phyloP scores from a whole-genome alignment of 2,113 vertebrate genomes.

The Datnioides undecimradiatus region DNA sequence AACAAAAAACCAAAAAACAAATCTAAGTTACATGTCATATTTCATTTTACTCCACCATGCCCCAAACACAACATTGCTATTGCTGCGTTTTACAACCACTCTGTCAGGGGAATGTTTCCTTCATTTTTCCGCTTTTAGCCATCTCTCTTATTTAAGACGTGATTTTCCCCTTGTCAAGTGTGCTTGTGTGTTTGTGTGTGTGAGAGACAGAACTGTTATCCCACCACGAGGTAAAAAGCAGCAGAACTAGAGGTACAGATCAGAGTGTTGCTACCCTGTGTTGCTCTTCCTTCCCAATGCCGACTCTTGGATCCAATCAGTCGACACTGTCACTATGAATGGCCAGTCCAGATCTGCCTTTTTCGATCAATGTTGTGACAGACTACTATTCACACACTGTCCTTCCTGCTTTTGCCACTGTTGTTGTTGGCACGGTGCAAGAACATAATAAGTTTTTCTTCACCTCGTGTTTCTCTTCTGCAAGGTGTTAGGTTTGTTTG shows the following conservation, averaged over 20 bases:
- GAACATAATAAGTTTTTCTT: constrained; percentile 12
- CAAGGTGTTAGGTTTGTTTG: constrained; percentile 9
- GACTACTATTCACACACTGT: neutral
- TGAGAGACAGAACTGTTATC: neutral
- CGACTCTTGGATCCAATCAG: no score
- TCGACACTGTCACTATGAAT: neutral
- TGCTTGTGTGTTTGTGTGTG: no score
- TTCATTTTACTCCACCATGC: no score
- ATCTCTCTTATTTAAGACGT: neutral
- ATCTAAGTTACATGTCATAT: no score
- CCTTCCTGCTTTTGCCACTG: no score
- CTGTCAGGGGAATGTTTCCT: neutral
- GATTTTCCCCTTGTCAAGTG: neutral
- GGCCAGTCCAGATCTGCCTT: neutral
- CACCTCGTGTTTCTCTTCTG: neutral
- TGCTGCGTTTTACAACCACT: neutral
- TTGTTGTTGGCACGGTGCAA: neutral
- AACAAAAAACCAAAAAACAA: no score
- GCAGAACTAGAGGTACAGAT: neutral
- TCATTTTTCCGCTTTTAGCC: no score
- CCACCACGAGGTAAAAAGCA: neutral
- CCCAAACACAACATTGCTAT: neutral
- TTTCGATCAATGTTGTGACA: neutral
- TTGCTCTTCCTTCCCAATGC: neutral
- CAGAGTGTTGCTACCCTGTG: neutral